Percentiles rank a stretch among this genome's conserved stretches.
Conservation (phyloP, 1,140 invertebrate species). For the Bemisia tabaci region DNA sequence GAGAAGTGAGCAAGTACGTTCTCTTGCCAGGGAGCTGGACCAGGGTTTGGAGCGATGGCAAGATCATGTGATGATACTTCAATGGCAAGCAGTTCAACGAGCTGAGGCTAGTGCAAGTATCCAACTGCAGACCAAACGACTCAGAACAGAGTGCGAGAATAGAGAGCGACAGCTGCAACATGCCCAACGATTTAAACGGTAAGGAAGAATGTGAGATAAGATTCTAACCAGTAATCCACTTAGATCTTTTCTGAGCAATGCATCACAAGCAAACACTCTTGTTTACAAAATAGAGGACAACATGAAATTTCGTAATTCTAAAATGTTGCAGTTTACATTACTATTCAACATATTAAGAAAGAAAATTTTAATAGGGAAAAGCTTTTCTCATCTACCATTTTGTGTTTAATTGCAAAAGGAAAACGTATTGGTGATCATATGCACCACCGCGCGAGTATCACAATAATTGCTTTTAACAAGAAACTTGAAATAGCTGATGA, state of each 20-base stretch:
- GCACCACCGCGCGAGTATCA: too few species aligned
- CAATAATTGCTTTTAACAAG: too few species aligned
- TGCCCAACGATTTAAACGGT: constrained; percentile 22
- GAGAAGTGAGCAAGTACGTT: constrained; percentile 21
- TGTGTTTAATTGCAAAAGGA: too few species aligned
- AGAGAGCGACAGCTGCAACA: constrained; percentile 20
- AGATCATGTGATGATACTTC: constrained; percentile 25
- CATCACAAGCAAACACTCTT: not conserved
- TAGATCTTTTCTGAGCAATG: not conserved
- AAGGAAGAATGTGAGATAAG: too few species aligned
- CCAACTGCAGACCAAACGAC: constrained; percentile 20
- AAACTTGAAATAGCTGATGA: too few species aligned
- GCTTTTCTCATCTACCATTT: too few species aligned
- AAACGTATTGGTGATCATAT: too few species aligned
- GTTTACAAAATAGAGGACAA: not conserved
- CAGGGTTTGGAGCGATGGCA: constrained; percentile 26
- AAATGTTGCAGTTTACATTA: too few species aligned
- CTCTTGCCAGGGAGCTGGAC: constrained; percentile 24
- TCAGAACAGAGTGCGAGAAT: constrained; percentile 21
- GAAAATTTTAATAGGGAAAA: too few species aligned
- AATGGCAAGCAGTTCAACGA: constrained; percentile 22
- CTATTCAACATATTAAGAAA: too few species aligned
- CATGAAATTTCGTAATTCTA: too few species aligned
- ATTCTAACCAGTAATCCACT: not conserved
- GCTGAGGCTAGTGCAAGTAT: constrained; percentile 21